Evolutionary conservation across 2,113 vertebrate species (phyloP), one percentile per base, ranked within the genome.

Genomic region (Nothoprocta perdicaria): DNA sequence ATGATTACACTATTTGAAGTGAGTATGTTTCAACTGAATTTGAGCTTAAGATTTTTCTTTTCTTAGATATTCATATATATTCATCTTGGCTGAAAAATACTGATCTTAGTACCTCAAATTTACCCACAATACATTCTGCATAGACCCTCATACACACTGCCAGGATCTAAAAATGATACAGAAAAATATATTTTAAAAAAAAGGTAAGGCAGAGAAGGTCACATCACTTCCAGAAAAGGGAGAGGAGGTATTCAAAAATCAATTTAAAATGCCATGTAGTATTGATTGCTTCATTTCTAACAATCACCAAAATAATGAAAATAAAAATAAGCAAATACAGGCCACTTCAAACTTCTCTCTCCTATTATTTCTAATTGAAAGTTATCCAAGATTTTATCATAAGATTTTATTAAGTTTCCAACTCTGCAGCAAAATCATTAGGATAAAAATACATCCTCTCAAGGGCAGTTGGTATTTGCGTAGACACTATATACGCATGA

Each of bases 371-470:
- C 55, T 65, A 89, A 83, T 27, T 92, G 80, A 31, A 80, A 65
- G 60, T 63, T 72, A 68, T 57, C 58, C 31, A 90, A 89, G 57
- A 74, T 76, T 79, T 77, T 48, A 71, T 94, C 69, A 62, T 27
- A 81, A 26, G 40, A 80, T 87, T 93, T 93, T 87, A 58, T 68
- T 53, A 86, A 93, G 73, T 84, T 89, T 80, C 86, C 83, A 84
- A 15, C n/a, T 71, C 65, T 78, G 79, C 61, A 89, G 68, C 93
- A 91, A 93, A 95, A 96, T 86, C 93, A 95, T 90, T 72, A 91
- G 67, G 67, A 84, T 84, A 86, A 92, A 73, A 14, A 0, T 12
- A 19, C 38, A 9, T 81, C 48, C 77, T 66, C 88, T 43, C 69
- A 83, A 94, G 77, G 53, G 85, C 74, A 89, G 76, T 78, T 93